These are phyloP conservation scores for Quadriops clusia DNA, from an alignment of 2,888 invertebrate species.

Conservation along the genomic window DNA sequence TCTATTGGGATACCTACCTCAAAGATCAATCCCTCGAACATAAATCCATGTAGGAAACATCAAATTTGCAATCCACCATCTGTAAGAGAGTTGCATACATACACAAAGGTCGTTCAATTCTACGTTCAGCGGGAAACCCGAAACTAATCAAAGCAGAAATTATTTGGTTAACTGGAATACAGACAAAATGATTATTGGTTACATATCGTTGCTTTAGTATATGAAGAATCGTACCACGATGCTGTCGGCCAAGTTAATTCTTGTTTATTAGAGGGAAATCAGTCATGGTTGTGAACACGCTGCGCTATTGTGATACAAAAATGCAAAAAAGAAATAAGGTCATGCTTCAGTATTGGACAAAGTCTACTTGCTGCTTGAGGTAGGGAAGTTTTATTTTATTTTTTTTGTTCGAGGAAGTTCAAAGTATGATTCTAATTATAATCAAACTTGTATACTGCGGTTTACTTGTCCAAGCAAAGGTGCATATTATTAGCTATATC, in stretches of 20 bases:
- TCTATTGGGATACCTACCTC: conserved; percentile 29
- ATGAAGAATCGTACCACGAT: conserved; percentile 26
- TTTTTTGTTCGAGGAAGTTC: conserved; percentile 2
- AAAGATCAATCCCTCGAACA: conserved; percentile 24
- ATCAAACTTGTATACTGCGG: conserved; percentile 1
- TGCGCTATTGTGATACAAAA: too few species aligned
- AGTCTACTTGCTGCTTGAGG: not conserved
- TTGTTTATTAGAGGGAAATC: too few species aligned
- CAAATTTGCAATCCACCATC: conserved; percentile 29
- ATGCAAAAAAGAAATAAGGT: not conserved
- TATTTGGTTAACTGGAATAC: conserved; percentile 21
- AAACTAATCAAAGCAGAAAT: conserved; percentile 2
- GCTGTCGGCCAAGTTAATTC: conserved; percentile 11
- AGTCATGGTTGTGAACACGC: too few species aligned
- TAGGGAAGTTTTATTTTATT: not conserved
- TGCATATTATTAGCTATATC: too few species aligned
- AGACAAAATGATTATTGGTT: conserved; percentile 36
- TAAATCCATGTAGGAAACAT: conserved; percentile 28
- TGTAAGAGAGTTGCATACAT: conserved; percentile 19
- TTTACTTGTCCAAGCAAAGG: too few species aligned
- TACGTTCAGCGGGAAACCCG: not conserved
- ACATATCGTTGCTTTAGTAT: conserved; percentile 26
- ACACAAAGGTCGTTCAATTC: conserved; percentile 1
- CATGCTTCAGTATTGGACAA: not conserved
- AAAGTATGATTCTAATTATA: conserved; percentile 1